A percentile compares a stretch with the other conserved stretches of the same genome.
Conservation (phyloP, 1,140 invertebrate genomes). For the Pogonus chalceus region DNA sequence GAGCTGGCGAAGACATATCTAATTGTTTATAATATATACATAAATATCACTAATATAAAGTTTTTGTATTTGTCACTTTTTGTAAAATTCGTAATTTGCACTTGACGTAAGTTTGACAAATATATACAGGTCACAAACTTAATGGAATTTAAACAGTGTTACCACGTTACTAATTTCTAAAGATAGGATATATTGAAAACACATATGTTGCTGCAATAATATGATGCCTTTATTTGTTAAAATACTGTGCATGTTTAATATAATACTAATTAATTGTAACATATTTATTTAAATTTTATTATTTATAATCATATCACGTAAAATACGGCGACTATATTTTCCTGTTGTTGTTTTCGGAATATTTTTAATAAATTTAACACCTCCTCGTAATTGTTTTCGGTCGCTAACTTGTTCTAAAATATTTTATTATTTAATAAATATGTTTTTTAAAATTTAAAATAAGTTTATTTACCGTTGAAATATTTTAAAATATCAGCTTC, state of each 20-base stretch:
- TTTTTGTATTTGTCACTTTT: too few relatives aligned
- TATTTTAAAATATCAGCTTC: constrained; percentile 10
- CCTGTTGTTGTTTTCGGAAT: constrained; percentile 52
- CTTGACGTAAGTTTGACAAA: too few relatives aligned
- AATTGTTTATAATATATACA: neutral
- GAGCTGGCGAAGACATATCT: constrained; percentile 60
- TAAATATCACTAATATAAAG: neutral
- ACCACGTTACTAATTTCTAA: too few relatives aligned
- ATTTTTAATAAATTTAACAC: constrained; percentile 45
- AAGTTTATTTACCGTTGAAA: neutral
- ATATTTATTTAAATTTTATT: too few relatives aligned
- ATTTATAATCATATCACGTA: neutral
- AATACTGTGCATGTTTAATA: too few relatives aligned
- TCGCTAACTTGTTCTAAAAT: constrained; percentile 28
- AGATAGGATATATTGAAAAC: too few relatives aligned
- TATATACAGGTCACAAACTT: too few relatives aligned
- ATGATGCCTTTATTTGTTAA: too few relatives aligned
- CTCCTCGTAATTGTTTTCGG: constrained; percentile 42
- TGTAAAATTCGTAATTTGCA: too few relatives aligned
- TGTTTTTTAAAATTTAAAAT: neutral
- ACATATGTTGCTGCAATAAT: too few relatives aligned
- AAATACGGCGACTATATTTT: constrained; percentile 33
- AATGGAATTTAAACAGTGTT: too few relatives aligned
- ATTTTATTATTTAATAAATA: neutral
- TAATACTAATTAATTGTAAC: too few relatives aligned